A percentile compares a stretch with the other conserved stretches of the same genome.
Evolutionary conservation across 2,797 vertebrate genomes (phyloP).

Genomic region (Molossus alvarezi): DNA sequence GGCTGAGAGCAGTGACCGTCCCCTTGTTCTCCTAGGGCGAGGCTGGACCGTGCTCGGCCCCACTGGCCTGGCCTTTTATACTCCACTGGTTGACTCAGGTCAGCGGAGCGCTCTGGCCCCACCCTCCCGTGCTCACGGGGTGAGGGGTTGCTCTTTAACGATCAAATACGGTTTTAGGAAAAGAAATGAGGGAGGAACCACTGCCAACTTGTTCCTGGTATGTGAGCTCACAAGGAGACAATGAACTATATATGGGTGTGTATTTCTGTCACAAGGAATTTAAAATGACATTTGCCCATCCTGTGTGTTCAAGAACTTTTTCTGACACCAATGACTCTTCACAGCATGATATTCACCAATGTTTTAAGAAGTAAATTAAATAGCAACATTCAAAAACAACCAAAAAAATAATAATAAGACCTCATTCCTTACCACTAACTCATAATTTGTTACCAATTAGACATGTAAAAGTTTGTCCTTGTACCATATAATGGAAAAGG

Average conservation of each 20-base stretch:
- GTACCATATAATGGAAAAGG: neutral
- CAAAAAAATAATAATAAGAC: neutral
- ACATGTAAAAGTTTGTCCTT: conserved; percentile 7
- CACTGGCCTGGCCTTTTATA: conserved; percentile 84
- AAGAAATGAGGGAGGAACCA: conserved; percentile 79
- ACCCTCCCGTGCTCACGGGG: conserved; percentile 83
- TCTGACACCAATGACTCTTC: conserved; percentile 68
- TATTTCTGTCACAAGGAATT: conserved; percentile 75
- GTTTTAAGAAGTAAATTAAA: conserved; percentile 57
- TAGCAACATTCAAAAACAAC: conserved; percentile 3
- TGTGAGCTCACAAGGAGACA: conserved; percentile 82
- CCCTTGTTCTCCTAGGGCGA: conserved; percentile 84
- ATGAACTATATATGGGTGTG: conserved; percentile 45
- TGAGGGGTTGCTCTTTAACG: conserved; percentile 84
- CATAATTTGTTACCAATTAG: neutral
- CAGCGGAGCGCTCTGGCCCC: conserved; percentile 81
- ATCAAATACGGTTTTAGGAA: conserved; percentile 83
- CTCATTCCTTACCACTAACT: conserved; percentile 43
- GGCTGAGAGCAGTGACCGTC: conserved; percentile 64
- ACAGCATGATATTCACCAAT: conserved; percentile 72
- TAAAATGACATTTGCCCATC: conserved; percentile 76
- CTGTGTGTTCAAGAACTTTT: conserved; percentile 78
- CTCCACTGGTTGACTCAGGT: conserved; percentile 81
- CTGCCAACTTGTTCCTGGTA: conserved; percentile 67
- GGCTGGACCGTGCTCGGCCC: conserved; percentile 75